A percentile compares a stretch with the other conserved stretches of the same genome.
Evolutionary conservation across 2,888 invertebrate species (phyloP).

Genomic region (Callimorpha dominula): DNA sequence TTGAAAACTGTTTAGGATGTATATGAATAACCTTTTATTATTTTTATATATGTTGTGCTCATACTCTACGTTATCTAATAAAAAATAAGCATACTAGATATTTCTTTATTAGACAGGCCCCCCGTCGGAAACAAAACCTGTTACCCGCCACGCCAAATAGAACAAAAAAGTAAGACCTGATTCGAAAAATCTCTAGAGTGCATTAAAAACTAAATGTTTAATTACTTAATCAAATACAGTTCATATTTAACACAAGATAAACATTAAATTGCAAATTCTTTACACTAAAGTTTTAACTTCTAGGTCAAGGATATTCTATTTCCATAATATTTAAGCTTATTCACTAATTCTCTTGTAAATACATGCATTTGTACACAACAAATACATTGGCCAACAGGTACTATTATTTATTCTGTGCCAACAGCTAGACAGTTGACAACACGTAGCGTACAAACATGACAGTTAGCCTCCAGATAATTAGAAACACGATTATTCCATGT

Average conservation of each 20-base stretch:
- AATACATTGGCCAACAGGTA: conserved; percentile 1
- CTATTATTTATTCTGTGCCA: too few relatives aligned
- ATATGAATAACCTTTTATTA: not conserved
- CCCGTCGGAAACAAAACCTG: not conserved
- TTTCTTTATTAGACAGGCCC: not conserved
- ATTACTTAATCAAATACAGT: not conserved
- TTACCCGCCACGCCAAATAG: not conserved
- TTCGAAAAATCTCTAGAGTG: not conserved
- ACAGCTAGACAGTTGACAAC: not conserved
- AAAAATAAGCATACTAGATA: not conserved
- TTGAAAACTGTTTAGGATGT: not conserved
- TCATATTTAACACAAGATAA: not conserved
- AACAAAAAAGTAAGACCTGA: not conserved
- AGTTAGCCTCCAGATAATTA: not conserved
- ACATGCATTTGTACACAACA: not conserved
- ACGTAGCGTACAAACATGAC: not conserved
- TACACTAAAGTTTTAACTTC: not conserved
- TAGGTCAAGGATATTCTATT: not conserved
- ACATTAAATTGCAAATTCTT: not conserved
- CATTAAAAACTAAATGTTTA: not conserved
- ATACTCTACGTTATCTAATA: not conserved
- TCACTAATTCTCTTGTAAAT: not conserved
- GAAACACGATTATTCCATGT: not conserved
- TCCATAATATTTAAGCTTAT: not conserved
- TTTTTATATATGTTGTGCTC: not conserved